phyloP scores from a whole-genome alignment of 2,113 vertebrate genomes.

The Gasterosteus nipponicus region DNA sequence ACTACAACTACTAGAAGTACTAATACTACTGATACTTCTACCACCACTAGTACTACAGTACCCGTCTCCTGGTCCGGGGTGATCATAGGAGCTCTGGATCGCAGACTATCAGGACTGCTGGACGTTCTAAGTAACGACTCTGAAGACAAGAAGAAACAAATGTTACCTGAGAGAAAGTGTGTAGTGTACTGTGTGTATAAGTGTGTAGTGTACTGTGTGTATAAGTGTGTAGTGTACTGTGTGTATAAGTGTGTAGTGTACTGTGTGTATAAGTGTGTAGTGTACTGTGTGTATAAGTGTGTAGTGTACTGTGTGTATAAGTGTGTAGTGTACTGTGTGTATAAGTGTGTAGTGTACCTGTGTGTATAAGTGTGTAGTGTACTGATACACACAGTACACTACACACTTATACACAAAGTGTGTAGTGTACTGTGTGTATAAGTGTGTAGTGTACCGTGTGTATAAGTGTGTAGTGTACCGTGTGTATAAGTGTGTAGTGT shows the following conservation, averaged over 20 bases:
- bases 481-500: neutral
- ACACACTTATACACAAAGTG: too few species aligned
- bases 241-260: slow-evolving; percentile 1
- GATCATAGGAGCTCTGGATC: slow-evolving; percentile 78
- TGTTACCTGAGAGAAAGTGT: neutral
- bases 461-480: neutral
- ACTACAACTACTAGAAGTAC: neutral
- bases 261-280: neutral
- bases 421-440: neutral
- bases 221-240: neutral
- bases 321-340: neutral
- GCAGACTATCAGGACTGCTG: slow-evolving; percentile 77
- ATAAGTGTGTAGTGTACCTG: too few species aligned
- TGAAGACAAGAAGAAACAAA: slow-evolving; percentile 34
- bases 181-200: neutral
- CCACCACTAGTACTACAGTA: slow-evolving; percentile 1
- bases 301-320: neutral
- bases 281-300: neutral
- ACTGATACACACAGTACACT: too few species aligned
- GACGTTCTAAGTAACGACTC: slow-evolving; percentile 75
- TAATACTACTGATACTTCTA: neutral
- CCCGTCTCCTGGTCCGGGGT: slow-evolving; percentile 79
- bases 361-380: too few species aligned
- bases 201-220: neutral
- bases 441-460: neutral